phyloP scores from a whole-genome alignment of 2,113 vertebrate genomes.

The Urocitellus parryii region DNA sequence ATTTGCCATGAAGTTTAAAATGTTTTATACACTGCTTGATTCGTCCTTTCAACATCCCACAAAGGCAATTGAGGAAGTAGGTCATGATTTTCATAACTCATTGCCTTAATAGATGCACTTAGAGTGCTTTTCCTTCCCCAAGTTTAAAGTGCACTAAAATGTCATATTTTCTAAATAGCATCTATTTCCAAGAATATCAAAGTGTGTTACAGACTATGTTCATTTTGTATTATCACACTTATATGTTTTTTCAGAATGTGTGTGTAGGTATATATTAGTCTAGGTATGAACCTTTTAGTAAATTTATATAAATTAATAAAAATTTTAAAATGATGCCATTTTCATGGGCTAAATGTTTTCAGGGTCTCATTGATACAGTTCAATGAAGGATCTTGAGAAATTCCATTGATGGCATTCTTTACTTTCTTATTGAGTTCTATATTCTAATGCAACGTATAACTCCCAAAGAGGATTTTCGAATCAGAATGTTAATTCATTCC shows the following conservation, averaged over 20 bases:
- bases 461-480: conserved; percentile 10
- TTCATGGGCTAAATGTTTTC: conserved; percentile 31
- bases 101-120: neutral
- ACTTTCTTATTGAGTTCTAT: conserved; percentile 20
- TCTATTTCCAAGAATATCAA: conserved; percentile 49
- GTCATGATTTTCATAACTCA: conserved; percentile 31
- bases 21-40: conserved; percentile 14
- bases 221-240: conserved; percentile 37
- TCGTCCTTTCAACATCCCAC: conserved; percentile 45
- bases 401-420: neutral
- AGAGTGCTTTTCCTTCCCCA: conserved; percentile 33
- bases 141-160: conserved; percentile 25
- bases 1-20: conserved; percentile 24
- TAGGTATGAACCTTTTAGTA: conserved; percentile 47
- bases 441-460: neutral
- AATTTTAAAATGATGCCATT: conserved; percentile 12
- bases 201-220: conserved; percentile 15
- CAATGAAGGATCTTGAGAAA: conserved; percentile 37
- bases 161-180: conserved; percentile 56
- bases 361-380: conserved; percentile 25
- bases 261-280: conserved; percentile 9
- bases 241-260: neutral
- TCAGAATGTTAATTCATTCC: conserved; percentile 29
- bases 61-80: conserved; percentile 15
- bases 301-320: conserved; percentile 53